phyloP scores from a whole-genome alignment of 2,888 invertebrate genomes.

The Parnassius smintheus region DNA sequence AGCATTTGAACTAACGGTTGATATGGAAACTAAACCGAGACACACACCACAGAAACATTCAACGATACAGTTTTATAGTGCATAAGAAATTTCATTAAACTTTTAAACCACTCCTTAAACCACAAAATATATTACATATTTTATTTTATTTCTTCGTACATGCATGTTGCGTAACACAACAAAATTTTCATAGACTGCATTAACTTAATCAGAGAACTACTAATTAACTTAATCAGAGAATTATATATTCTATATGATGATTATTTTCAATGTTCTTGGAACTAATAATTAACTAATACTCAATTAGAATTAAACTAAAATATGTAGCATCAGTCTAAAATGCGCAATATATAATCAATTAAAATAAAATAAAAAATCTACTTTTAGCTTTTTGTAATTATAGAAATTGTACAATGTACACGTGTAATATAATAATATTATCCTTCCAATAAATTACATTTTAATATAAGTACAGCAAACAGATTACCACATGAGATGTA shows the following conservation, averaged over 20 bases:
- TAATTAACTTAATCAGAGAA: slow-evolving; percentile 15
- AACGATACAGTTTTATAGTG: slow-evolving; percentile 12
- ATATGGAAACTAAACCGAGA: slow-evolving; percentile 1
- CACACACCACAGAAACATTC: slow-evolving; percentile 7
- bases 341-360: slow-evolving; percentile 39
- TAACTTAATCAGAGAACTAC: too few relatives aligned
- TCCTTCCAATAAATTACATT: slow-evolving; percentile 23
- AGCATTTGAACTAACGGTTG: slow-evolving; percentile 8
- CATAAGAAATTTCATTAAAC: slow-evolving; percentile 17
- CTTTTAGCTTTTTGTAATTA: slow-evolving; percentile 36
- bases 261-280: background rate
- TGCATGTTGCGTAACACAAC: slow-evolving; percentile 8
- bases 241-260: slow-evolving; percentile 9
- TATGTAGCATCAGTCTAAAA: slow-evolving; percentile 30
- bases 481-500: slow-evolving; percentile 7
- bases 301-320: slow-evolving; percentile 20
- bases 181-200: background rate
- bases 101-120: background rate
- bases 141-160: slow-evolving; percentile 16
- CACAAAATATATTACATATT: slow-evolving; percentile 4
- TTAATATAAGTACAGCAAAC: slow-evolving; percentile 7
- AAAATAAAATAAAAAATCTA: slow-evolving; percentile 42
- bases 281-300: slow-evolving; percentile 23
- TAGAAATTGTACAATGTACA: slow-evolving; percentile 33
- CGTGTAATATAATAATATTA: slow-evolving; percentile 23